Base-by-base conservation (phyloP, 2,113 vertebrate species). In the Perca fluviatilis region DNA sequence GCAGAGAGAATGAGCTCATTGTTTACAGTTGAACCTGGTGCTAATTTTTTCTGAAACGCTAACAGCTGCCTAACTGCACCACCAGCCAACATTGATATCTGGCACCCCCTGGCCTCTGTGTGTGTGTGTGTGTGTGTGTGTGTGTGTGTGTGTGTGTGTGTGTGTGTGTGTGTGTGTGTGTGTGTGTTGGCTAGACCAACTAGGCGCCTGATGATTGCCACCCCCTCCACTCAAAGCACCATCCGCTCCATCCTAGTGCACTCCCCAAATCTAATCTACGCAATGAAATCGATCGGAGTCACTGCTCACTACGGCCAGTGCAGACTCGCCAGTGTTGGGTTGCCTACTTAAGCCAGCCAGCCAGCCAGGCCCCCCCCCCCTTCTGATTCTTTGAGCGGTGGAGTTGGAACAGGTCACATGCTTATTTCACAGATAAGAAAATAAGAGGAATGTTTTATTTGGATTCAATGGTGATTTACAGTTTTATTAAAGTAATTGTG, bases 1-100 rank as follows among this genome's bases (percentile, higher is more conserved):
- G 82, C 77, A 74, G 76, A 90, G 77, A 94, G 94, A 95, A 94
- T 94, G 95, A 94, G 93, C 92, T 95, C 93, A 94, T 94, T 95
- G 93, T 95, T 94, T 94, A 93, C 89, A 87, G 89, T 91, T 47
- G 74, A 92, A 94, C 93, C 93, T 94, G 92, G 91, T 92, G 93
- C 93, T 92, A 94, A 95, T 94, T 90, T 92, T 89, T 89, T 89
- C 90, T 92, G 88, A 95, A 94, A 94, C 49, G 79, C 87, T 94
- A 94, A 94, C 94, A 94, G 94, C 94, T 94, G 94, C 90, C 84
- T 89, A 83, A 87, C 82, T 91, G 86, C 85, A 67, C 86, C 89
- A 88, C 84, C 47, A 82, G 83, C 83, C 88, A 73, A 78, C 53
- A 73, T 73, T 50, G 33, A 89, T 86, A 83, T 46, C 18, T 40